Percentiles rank a stretch among this genome's conserved stretches.
Evolutionary conservation across 2,888 invertebrate species (phyloP).

Genomic region (Priocnemis perturbator): DNA sequence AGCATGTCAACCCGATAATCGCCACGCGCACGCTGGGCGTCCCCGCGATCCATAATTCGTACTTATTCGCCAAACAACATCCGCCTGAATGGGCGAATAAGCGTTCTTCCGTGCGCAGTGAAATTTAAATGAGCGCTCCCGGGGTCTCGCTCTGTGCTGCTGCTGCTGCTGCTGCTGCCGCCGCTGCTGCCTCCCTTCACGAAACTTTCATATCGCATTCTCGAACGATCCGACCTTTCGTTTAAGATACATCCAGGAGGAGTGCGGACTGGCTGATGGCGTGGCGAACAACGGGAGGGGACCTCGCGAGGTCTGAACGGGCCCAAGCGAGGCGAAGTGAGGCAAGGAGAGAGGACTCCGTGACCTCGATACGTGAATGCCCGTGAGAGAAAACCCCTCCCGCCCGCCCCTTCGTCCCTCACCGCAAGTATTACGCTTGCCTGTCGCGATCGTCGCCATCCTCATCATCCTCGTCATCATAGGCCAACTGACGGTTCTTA

Average conservation of each 20-base stretch:
- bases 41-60: no score
- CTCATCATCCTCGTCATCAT: slow-evolving; percentile 13
- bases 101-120: slow-evolving; percentile 27
- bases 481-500: no score
- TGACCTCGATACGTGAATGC: slow-evolving; percentile 55
- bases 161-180: no score
- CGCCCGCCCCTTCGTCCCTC: slow-evolving; percentile 18
- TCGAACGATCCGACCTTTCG: slow-evolving; percentile 55
- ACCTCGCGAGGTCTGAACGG: background rate
- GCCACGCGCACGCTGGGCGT: no score
- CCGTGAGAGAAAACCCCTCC: slow-evolving; percentile 48
- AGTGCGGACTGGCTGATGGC: background rate
- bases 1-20: no score
- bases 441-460: no score
- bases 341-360: slow-evolving; percentile 18
- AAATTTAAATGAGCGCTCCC: slow-evolving; percentile 53
- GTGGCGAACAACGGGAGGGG: no score
- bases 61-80: no score
- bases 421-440: no score
- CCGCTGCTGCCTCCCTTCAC: slow-evolving; percentile 48
- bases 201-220: slow-evolving; percentile 62
- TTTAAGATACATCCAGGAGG: slow-evolving; percentile 31
- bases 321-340: slow-evolving; percentile 8
- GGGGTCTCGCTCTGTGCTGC: slow-evolving; percentile 25
- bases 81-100: no score